phyloP scores from a whole-genome alignment of 2,888 invertebrate genomes.

The Aleiodes leptofemur region DNA sequence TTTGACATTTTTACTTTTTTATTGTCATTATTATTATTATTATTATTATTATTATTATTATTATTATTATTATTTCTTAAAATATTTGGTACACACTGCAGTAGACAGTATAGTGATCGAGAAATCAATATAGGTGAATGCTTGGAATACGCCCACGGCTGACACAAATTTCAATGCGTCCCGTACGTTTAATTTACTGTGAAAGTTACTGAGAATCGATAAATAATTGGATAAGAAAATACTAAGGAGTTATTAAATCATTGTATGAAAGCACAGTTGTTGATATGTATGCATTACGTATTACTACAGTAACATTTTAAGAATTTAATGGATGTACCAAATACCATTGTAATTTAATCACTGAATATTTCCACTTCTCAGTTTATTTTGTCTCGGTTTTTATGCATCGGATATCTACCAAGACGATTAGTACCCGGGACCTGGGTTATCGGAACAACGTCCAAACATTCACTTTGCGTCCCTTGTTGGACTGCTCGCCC shows the following conservation, averaged over 20 bases:
- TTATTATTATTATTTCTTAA: neutral
- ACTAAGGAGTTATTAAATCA: neutral
- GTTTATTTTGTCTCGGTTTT: neutral
- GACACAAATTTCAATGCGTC: conserved; percentile 3
- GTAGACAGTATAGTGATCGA: too few species aligned
- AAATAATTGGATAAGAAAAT: conserved; percentile 62
- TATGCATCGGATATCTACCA: conserved; percentile 4
- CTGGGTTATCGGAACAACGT: conserved; percentile 21
- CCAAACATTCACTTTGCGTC: conserved; percentile 58
- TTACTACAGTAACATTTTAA: too few species aligned
- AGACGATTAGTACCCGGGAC: conserved; percentile 16
- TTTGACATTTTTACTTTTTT: conserved; percentile 42
- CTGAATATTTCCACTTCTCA: neutral
- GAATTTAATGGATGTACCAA: neutral
- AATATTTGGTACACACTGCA: neutral
- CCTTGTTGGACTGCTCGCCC: conserved; percentile 52
- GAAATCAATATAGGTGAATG: too few species aligned
- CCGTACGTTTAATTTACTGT: conserved; percentile 52
- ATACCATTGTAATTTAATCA: neutral
- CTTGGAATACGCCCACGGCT: too few species aligned
- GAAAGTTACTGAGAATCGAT: conserved; percentile 56
- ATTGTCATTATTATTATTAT: conserved; percentile 5
- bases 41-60: neutral
- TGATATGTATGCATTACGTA: too few species aligned
- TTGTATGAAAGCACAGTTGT: too few species aligned